Conservation (phyloP, 2,888 invertebrate genomes). For the Dimorphilus gyrociliatus region DNA sequence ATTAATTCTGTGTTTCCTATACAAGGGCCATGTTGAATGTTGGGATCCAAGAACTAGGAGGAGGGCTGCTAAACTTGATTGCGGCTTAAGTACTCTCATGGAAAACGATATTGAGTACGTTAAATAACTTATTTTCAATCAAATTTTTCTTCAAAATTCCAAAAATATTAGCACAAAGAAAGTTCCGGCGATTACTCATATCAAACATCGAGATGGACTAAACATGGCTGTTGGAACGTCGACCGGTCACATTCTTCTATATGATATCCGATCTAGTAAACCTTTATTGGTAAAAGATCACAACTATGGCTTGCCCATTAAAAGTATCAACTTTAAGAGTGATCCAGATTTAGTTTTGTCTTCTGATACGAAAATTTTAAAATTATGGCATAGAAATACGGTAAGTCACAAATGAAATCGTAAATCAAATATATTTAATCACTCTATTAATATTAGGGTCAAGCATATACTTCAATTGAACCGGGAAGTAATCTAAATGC, state of each 20-base stretch:
- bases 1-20: slow-evolving; percentile 2
- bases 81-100: slow-evolving; percentile 50
- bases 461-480: slow-evolving; percentile 81
- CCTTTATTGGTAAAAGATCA: slow-evolving; percentile 84
- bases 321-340: slow-evolving; percentile 62
- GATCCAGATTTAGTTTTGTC: slow-evolving; percentile 27
- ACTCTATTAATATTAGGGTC: slow-evolving; percentile 44
- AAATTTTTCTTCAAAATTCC: slow-evolving; percentile 1
- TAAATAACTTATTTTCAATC: no score
- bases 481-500: slow-evolving; percentile 57
- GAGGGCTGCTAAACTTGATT: slow-evolving; percentile 65
- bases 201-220: slow-evolving; percentile 39
- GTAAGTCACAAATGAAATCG: slow-evolving; percentile 41
- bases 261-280: slow-evolving; percentile 78
- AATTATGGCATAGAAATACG: slow-evolving; percentile 44
- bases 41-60: slow-evolving; percentile 78
- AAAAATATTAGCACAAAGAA: slow-evolving; percentile 13
- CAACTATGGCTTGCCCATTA: slow-evolving; percentile 78
- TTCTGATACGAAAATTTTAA: slow-evolving; percentile 30
- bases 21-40: slow-evolving; percentile 68
- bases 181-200: slow-evolving; percentile 24
- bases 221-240: slow-evolving; percentile 69
- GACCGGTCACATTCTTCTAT: slow-evolving; percentile 67
- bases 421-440: neutral
- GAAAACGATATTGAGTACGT: slow-evolving; percentile 43